Base-by-base conservation (phyloP, 2,797 vertebrate genomes). In the Philypnodon macrostomus region DNA sequence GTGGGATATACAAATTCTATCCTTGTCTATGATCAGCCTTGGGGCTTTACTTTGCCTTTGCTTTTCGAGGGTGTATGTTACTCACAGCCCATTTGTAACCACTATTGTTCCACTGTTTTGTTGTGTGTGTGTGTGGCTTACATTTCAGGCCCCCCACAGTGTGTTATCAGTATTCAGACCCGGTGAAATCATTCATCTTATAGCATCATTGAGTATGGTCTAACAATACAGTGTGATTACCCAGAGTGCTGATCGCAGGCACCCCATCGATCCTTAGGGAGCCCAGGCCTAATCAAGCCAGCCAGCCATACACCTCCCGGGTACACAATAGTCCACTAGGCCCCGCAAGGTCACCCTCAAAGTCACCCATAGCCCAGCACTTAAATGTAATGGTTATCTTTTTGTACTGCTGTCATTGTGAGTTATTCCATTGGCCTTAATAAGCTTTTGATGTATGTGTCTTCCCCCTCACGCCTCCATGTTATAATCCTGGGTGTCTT, bases 401-500 rank as follows among this genome's bases (percentile, higher is more conserved):
- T 81, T 80, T 80, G 81, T 80, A 73, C 70, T 44, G 65, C 78
- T 80, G 78, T 80, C 80, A 79, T 50, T 58, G 77, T 80, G 87
- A 87, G 63, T 83, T 82, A 85, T 85, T 80, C 77, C 71, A 46
- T 56, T 57, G 74, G 58, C 75, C 77, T 80, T 82, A 87, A 87
- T 84, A 82, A 77, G 73, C 75, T 81, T 85, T 84, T 88, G 82
- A 86, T 84, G 64, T 76, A 85, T 77, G 70, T 73, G 59, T 69
- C 63, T 65, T 48, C 60, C 58, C 58, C 35, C 19, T 18, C 6
- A 58, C 67, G n/a, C n/a, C n/a, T n/a, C 56, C 47, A 15, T 66
- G 63, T 74, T 77, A 23, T 80, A 72, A 78, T 84, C 70, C 65
- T 26, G 47, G 63, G 35, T 44, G 30, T 53, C 49, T 71, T 70